Percentiles rank a stretch among this genome's conserved stretches.
phyloP scores from a whole-genome alignment of 1,140 invertebrate species.

The Euglossa dilemma region DNA sequence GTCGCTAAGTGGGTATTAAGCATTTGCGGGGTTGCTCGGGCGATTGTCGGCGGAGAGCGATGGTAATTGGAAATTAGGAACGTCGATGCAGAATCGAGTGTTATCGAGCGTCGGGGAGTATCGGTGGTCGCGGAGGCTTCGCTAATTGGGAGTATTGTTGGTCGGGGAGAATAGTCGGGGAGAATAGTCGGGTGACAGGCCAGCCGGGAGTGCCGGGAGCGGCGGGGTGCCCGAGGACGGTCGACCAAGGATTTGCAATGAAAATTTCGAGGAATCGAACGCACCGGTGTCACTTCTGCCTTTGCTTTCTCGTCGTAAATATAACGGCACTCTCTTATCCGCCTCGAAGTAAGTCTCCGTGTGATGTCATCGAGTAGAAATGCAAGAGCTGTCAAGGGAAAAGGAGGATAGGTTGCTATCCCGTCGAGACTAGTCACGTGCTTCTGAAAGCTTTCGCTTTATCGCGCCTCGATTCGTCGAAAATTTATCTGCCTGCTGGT shows the following conservation, averaged over 20 bases:
- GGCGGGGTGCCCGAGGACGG: not conserved
- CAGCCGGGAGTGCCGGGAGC: too few relatives aligned
- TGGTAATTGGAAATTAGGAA: slow-evolving; percentile 13
- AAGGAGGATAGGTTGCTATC: slow-evolving; percentile 14
- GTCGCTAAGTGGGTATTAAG: slow-evolving; percentile 8
- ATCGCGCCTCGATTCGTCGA: not conserved
- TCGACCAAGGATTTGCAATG: not conserved
- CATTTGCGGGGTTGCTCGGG: too few relatives aligned
- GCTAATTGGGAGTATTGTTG: slow-evolving; percentile 3
- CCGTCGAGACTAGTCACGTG: slow-evolving; percentile 24
- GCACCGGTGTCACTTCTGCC: not conserved
- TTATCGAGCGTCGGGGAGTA: not conserved
- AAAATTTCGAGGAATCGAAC: slow-evolving; percentile 8
- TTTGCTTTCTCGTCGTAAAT: slow-evolving; percentile 27
- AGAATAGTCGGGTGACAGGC: too few relatives aligned
- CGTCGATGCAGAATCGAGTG: not conserved
- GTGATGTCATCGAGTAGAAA: slow-evolving; percentile 64
- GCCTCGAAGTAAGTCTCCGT: slow-evolving; percentile 41
- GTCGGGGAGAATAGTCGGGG: too few relatives aligned
- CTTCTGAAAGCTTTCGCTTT: not conserved
- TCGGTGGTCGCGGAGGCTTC: too few relatives aligned
- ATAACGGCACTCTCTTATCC: slow-evolving; percentile 32
- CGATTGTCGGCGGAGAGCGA: not conserved
- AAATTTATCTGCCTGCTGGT: slow-evolving; percentile 16
- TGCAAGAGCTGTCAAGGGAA: slow-evolving; percentile 37